These are phyloP conservation scores for Falco cherrug DNA, from an alignment of 2,797 vertebrate species.

Conservation along the genomic window DNA sequence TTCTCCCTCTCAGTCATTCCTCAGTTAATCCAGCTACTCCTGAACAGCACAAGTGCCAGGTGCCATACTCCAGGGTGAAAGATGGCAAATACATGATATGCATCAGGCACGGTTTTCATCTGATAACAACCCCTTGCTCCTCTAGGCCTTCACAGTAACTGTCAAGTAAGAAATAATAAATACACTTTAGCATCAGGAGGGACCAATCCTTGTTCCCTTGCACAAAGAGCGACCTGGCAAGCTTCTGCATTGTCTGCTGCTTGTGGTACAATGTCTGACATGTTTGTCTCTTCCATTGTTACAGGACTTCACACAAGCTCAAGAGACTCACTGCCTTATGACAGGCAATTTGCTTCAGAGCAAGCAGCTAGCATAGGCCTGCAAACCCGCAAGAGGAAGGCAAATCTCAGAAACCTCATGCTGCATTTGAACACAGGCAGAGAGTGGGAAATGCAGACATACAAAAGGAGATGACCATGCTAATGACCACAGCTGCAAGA, in stretches of 20 bases:
- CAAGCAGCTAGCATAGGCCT: neutral
- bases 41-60: neutral
- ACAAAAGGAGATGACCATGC: neutral
- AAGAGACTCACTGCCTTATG: neutral
- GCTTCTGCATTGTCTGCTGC: neutral
- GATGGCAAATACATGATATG: neutral
- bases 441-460: neutral
- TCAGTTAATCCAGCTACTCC: neutral
- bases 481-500: neutral
- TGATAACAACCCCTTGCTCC: neutral
- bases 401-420: neutral
- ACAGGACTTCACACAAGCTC: neutral
- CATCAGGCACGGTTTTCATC: neutral
- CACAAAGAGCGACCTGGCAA: neutral
- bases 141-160: neutral
- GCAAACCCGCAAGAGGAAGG: neutral
- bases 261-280: neutral
- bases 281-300: neutral
- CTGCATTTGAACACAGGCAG: neutral
- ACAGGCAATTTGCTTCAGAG: neutral
- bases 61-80: neutral
- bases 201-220: neutral
- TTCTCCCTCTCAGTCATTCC: neutral
- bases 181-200: fast-evolving
- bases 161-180: neutral